Evolutionary conservation across 2,797 vertebrate species (phyloP), one percentile per base, ranked within the genome.

Genomic region (Yasuhikotakia modesta): DNA sequence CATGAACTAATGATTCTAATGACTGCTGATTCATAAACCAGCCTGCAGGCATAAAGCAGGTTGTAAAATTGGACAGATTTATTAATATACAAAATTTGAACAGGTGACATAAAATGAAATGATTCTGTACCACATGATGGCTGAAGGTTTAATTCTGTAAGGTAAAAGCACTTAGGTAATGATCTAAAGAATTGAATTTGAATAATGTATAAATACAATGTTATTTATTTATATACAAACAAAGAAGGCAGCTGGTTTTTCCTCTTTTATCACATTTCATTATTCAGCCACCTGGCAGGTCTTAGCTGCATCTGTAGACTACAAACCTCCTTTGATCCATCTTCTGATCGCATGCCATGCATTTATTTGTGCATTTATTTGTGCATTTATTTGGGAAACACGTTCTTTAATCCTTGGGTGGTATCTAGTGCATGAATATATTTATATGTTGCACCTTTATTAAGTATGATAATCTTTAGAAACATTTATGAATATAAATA

Each of bases 281-380:
- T 57, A 24, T 57, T 57, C 55, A 57, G 55, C 55, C 55, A 57
- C 55, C 55, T 57, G 55, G 55, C 21, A 11, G 10, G 14, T 24
- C 55, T n/a, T 57, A 21, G 55, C 13, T 57, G 55, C 55, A 57
- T 57, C 24, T 57, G 11, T 13, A 5, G 55, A 24, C 55, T 24
- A 24, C 55, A 57, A 22, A 57, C 55, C 55, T 55, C 11, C 53
- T 57, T 57, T 57, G 55, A 57, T 57, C 53, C 53, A 13, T 24
- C 53, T 24, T 24, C 24, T 57, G 21, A 57, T 14, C 55, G 13
- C 55, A 55, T 55, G 55, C 21, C 21, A 57, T 57, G 55, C 21
- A 24, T 57, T 57, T 57, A 24, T 57, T 57, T 24, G 13, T n/a
- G n/a, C n/a, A n/a, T n/a, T n/a, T n/a, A n/a, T n/a, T n/a, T n/a